phyloP scores from a whole-genome alignment of 2,888 invertebrate species.

The Tortrix viridana region DNA sequence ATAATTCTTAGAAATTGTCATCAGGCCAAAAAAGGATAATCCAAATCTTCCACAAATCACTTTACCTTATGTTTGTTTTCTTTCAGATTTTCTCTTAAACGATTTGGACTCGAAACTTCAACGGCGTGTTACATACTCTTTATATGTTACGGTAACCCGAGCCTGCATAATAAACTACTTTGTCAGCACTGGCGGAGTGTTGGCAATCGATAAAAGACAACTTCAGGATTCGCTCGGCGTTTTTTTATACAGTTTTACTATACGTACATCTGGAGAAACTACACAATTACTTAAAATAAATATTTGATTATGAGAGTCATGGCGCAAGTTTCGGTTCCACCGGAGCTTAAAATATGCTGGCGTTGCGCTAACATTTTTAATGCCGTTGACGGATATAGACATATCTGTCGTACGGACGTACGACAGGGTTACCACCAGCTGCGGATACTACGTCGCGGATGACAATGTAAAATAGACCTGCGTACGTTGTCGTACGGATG shows the following conservation, averaged over 20 bases:
- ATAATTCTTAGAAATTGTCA: too few relatives aligned
- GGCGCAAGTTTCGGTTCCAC: not conserved
- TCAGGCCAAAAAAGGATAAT: too few relatives aligned
- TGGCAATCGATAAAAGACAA: conserved; percentile 22
- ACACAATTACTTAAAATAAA: not conserved
- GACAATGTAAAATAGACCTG: too few relatives aligned
- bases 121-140: conserved; percentile 32
- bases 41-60: too few relatives aligned
- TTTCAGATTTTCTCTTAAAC: conserved; percentile 52
- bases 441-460: too few relatives aligned
- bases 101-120: conserved; percentile 42
- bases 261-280: not conserved
- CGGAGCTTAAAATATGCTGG: too few relatives aligned
- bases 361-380: too few relatives aligned
- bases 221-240: not conserved
- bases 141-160: conserved; percentile 4
- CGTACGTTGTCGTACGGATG: too few relatives aligned
- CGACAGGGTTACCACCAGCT: too few relatives aligned
- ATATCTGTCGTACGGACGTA: too few relatives aligned
- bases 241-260: not conserved
- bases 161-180: conserved; percentile 1
- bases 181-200: not conserved
- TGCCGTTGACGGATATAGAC: too few relatives aligned
- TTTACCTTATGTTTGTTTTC: too few relatives aligned
- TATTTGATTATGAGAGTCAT: not conserved